These are phyloP conservation scores for Phaenicophaeus curvirostris DNA, from an alignment of 2,797 vertebrate genomes.

Conservation along the genomic window DNA sequence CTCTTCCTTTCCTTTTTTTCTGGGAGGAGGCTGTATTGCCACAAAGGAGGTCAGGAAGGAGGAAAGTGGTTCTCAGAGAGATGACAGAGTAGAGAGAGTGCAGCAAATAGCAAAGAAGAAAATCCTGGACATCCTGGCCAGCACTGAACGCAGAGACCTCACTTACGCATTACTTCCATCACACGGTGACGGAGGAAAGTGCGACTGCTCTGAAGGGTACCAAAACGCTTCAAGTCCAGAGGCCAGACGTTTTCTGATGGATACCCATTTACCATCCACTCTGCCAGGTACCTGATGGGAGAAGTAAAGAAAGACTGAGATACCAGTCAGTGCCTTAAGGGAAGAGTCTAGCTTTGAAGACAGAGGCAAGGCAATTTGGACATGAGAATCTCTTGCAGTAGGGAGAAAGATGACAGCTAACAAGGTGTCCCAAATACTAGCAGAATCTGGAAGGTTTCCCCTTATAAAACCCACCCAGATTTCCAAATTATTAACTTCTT, in stretches of 20 bases:
- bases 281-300: conserved; percentile 88
- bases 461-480: background rate
- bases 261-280: conserved; percentile 97
- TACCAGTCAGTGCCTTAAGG: background rate
- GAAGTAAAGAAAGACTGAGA: background rate
- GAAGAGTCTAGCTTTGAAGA: background rate
- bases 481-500: background rate
- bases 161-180: conserved; percentile 99
- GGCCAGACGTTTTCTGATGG: conserved; percentile 93
- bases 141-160: background rate
- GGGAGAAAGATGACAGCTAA: background rate
- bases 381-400: background rate
- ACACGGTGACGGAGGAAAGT: conserved; percentile 96
- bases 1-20: background rate
- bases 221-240: conserved; percentile 94
- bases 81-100: background rate
- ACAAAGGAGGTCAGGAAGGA: background rate
- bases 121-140: background rate
- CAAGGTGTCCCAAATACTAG: background rate
- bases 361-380: background rate
- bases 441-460: background rate
- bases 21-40: background rate
- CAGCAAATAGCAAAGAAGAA: background rate
- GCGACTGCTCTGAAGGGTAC: conserved; percentile 94
- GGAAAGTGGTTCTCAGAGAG: background rate